Conservation (phyloP, 64 coral and sea anemone species). For the Pocillopora damicornis region DNA sequence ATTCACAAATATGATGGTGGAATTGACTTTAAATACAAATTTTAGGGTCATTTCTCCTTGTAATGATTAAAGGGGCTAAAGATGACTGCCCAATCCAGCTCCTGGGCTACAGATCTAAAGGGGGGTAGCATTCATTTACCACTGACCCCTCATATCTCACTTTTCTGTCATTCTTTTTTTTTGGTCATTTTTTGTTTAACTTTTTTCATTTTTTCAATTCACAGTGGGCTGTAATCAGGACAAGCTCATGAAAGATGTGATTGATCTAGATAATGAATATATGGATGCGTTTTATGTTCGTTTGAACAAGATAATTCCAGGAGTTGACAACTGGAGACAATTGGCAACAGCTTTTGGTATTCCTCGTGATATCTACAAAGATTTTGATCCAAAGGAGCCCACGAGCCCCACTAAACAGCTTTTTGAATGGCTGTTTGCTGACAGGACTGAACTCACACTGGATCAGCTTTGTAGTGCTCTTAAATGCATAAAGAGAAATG, state of each 20-base stretch:
- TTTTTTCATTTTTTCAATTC: neutral
- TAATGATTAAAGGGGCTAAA: no score
- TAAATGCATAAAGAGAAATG: conserved; percentile 8
- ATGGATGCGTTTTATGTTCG: conserved; percentile 8
- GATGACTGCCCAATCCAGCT: no score
- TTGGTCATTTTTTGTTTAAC: no score
- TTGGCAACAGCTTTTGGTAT: neutral
- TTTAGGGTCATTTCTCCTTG: no score
- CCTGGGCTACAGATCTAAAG: no score
- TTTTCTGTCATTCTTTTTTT: no score
- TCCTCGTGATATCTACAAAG: neutral
- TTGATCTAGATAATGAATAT: neutral
- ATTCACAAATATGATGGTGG: no score
- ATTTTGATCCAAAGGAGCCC: neutral
- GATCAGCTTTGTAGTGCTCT: conserved; percentile 3
- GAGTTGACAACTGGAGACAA: neutral
- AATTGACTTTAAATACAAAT: no score
- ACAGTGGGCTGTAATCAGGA: neutral
- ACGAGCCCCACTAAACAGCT: neutral
- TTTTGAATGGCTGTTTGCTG: neutral
- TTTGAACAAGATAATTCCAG: conserved; percentile 1
- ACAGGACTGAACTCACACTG: neutral
- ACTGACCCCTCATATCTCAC: no score
- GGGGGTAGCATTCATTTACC: no score
- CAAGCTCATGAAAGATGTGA: conserved; percentile 6